Conservation (phyloP, 2,888 invertebrate genomes). For the Nematopogon swammerdamellus region DNA sequence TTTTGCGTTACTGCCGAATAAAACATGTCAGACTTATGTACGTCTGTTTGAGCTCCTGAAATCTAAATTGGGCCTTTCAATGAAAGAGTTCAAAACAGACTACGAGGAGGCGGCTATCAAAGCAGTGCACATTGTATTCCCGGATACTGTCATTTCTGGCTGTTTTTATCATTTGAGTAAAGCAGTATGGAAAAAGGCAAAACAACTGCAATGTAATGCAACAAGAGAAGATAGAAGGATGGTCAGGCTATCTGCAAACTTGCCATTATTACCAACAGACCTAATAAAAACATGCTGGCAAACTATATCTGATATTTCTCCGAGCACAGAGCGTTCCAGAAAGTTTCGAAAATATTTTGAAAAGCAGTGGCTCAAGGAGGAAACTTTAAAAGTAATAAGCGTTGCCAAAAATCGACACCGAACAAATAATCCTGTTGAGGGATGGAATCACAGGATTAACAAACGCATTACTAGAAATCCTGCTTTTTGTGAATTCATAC, state of each 20-base stretch:
- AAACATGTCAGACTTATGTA: constrained; percentile 2
- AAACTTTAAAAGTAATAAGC: too few relatives aligned
- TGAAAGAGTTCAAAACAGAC: not conserved
- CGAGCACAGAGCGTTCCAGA: too few relatives aligned
- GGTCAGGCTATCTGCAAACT: constrained; percentile 1
- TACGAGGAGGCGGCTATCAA: constrained; percentile 4
- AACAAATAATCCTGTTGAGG: constrained; percentile 2
- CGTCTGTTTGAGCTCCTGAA: constrained; percentile 4
- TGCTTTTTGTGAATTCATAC: too few relatives aligned
- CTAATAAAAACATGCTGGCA: too few relatives aligned
- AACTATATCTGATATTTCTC: too few relatives aligned
- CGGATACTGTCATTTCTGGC: not conserved
- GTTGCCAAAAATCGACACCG: too few relatives aligned
- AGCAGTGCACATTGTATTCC: constrained; percentile 2
- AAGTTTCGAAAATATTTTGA: too few relatives aligned
- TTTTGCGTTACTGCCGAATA: constrained; percentile 4
- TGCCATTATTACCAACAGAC: constrained; percentile 1
- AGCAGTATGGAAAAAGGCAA: constrained; percentile 5
- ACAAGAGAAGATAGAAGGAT: not conserved
- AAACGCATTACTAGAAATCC: too few relatives aligned
- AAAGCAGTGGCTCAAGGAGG: too few relatives aligned
- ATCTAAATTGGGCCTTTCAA: not conserved
- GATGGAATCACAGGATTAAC: constrained; percentile 1
- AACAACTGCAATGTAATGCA: not conserved
- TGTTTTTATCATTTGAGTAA: constrained; percentile 3